Conservation (phyloP, 2,797 vertebrate species). For the Hydrolagus colliei region DNA sequence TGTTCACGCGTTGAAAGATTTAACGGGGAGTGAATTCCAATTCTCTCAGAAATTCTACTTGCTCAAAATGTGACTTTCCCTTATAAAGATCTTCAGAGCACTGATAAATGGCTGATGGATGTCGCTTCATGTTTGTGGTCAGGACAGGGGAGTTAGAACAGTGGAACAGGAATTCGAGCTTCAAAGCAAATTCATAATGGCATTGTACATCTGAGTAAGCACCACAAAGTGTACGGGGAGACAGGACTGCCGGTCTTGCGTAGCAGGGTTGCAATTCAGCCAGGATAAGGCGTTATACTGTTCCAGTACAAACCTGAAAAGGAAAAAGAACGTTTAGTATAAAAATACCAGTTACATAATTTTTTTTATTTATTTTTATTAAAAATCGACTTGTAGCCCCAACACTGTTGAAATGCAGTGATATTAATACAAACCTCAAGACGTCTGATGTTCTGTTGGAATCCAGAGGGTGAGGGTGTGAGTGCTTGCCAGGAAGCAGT, state of each 20-base stretch:
- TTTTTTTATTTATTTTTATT: too few relatives aligned
- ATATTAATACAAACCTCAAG: constrained; percentile 67
- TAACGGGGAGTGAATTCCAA: constrained; percentile 23
- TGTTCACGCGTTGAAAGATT: constrained; percentile 22
- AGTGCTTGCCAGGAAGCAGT: constrained; percentile 75
- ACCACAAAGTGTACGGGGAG: constrained; percentile 92
- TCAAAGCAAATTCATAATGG: constrained; percentile 71
- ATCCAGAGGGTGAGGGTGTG: constrained; percentile 88
- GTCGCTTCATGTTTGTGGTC: background rate
- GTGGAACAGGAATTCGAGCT: background rate
- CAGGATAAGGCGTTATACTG: constrained; percentile 98
- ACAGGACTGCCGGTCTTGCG: constrained; percentile 95
- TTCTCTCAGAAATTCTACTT: constrained; percentile 25
- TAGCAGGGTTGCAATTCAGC: constrained; percentile 90
- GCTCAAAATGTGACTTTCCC: constrained; percentile 18
- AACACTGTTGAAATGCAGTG: background rate
- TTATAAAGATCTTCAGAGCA: constrained; percentile 15
- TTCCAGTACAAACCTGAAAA: constrained; percentile 86
- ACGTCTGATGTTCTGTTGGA: constrained; percentile 97
- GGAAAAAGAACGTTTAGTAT: constrained; percentile 10
- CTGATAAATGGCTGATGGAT: constrained; percentile 22
- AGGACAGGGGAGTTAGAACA: background rate
- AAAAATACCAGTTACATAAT: background rate
- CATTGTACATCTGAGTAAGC: constrained; percentile 95
- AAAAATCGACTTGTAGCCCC: background rate